Evolutionary conservation across 2,113 vertebrate species (phyloP).

Genomic region (Rhynchopsitta pachyrhyncha): DNA sequence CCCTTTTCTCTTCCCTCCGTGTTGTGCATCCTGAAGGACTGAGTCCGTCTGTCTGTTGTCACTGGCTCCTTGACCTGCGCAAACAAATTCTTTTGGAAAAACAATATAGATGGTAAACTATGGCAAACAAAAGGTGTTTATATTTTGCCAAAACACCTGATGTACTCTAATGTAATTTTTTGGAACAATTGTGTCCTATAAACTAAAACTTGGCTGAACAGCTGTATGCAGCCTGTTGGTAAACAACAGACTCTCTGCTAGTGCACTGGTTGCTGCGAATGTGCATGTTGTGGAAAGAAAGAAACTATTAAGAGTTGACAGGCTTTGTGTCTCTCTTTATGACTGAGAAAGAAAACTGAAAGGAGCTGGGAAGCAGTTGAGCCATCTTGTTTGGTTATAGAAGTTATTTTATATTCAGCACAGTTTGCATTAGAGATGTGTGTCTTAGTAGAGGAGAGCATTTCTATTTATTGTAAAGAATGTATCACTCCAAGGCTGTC

Average conservation of each 20-base stretch:
- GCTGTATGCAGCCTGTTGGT: neutral
- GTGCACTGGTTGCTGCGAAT: neutral
- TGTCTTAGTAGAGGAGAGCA: neutral
- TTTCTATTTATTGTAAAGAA: neutral
- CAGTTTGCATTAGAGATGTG: neutral
- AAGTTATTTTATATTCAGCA: neutral
- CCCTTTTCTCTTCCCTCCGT: neutral
- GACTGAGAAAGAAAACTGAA: neutral
- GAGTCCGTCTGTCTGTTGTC: neutral
- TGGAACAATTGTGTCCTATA: neutral
- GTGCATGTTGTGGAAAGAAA: neutral
- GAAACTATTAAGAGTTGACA: neutral
- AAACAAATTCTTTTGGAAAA: neutral
- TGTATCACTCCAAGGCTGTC: neutral
- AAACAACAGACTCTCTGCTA: neutral
- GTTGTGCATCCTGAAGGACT: neutral
- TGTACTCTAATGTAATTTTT: neutral
- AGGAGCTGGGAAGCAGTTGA: neutral
- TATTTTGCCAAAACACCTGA: neutral
- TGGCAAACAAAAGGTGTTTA: neutral
- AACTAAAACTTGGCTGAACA: neutral
- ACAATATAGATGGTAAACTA: neutral
- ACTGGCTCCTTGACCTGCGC: neutral
- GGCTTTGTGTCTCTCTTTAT: neutral
- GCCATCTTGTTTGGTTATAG: neutral